Percentiles rank a stretch among this genome's conserved stretches.
phyloP scores from a whole-genome alignment of 1,140 invertebrate species.

The Temnothorax longispinosus region DNA sequence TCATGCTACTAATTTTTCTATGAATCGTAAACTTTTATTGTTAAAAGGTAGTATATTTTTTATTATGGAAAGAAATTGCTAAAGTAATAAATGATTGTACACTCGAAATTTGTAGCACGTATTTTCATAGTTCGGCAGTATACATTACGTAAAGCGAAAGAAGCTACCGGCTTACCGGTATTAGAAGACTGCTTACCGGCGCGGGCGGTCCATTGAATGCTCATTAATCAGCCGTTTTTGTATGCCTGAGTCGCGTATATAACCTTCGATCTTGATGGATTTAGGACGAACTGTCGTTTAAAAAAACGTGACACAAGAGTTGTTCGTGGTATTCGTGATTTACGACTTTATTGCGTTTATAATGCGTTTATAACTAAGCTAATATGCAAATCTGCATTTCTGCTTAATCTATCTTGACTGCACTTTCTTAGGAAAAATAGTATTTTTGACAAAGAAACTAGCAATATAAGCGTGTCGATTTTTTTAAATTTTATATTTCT shows the following conservation, averaged over 20 bases:
- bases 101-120: neutral
- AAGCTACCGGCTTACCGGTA: neutral
- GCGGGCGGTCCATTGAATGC: neutral
- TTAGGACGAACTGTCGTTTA: neutral
- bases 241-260: neutral
- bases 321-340: constrained; percentile 38
- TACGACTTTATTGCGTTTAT: constrained; percentile 11
- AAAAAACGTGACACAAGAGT: constrained; percentile 13
- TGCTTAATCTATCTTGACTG: neutral
- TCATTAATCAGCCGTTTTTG: constrained; percentile 52
- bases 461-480: neutral
- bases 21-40: neutral
- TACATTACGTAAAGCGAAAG: neutral
- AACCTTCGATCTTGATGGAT: constrained; percentile 38
- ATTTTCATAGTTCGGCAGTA: neutral
- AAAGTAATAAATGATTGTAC: neutral
- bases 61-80: neutral
- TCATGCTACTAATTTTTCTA: neutral
- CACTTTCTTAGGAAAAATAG: neutral
- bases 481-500: neutral
- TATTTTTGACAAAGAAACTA: neutral
- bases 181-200: too few species aligned
- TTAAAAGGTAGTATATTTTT: neutral
- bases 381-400: neutral
- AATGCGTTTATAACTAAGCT: neutral